A percentile compares a stretch with the other conserved stretches of the same genome.
Evolutionary conservation across 2,113 vertebrate genomes (phyloP).

Genomic region (Andinoacara biseriatus): DNA sequence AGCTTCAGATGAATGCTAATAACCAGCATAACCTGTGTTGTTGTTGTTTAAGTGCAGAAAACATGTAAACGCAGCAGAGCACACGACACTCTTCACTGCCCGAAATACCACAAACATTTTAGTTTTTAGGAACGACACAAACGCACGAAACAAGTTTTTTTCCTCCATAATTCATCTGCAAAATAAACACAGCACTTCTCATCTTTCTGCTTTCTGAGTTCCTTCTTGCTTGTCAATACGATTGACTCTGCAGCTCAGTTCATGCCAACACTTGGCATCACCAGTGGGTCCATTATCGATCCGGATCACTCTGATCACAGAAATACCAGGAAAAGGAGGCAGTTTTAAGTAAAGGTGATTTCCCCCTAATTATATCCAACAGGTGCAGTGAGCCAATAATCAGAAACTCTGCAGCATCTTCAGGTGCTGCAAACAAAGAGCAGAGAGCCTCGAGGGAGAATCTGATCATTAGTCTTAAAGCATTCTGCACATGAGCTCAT

Average conservation of each 20-base stretch:
- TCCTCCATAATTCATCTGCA: slow-evolving; percentile 1
- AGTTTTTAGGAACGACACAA: slow-evolving; percentile 5
- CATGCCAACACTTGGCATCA: not conserved
- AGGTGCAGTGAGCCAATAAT: slow-evolving; percentile 25
- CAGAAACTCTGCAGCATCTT: not conserved
- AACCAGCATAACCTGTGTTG: not conserved
- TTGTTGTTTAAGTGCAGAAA: not conserved
- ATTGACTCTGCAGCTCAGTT: not conserved
- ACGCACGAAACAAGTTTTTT: not conserved
- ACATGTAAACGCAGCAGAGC: not conserved
- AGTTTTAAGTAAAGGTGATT: slow-evolving; percentile 8
- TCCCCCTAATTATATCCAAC: slow-evolving; percentile 10
- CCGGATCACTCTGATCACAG: not conserved
- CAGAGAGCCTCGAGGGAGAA: not conserved
- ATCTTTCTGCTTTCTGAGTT: not conserved
- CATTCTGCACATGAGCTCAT: slow-evolving; percentile 34
- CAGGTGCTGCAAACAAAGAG: slow-evolving; percentile 9
- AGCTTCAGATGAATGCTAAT: not conserved
- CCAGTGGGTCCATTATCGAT: slow-evolving; percentile 8
- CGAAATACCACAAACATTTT: not conserved
- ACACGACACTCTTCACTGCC: not conserved
- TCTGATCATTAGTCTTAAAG: slow-evolving; percentile 20
- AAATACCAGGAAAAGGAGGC: not conserved
- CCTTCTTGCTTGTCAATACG: not conserved
- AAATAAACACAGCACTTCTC: slow-evolving; percentile 1